Evolutionary conservation across 2,888 invertebrate genomes (phyloP), one percentile per base, ranked within the genome.

Genomic region (Eupithecia insigniata): DNA sequence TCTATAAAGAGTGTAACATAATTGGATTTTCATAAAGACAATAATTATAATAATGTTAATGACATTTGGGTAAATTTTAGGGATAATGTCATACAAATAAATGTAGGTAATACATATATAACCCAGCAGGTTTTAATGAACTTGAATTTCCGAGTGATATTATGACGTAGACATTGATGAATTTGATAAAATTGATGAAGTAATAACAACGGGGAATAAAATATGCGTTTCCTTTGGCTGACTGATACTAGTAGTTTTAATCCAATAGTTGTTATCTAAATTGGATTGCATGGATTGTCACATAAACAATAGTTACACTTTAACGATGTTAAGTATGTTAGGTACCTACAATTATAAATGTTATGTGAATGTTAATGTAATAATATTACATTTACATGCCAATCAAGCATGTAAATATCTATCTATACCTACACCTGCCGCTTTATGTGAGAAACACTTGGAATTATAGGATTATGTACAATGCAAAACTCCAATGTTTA

Each of bases 401-500:
- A n/a, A n/a, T n/a, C n/a, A n/a, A n/a, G 43, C 43, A 43, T 43
- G 43, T n/a, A n/a, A n/a, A n/a, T 7, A n/a, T n/a, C 18, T n/a
- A 43, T n/a, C 18, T 18, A 7, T n/a, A 43, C n/a, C 46, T n/a
- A n/a, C 39, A 46, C n/a, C 51, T 51, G 12, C 51, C 26, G 14
- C 26, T 55, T 51, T 55, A 51, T 51, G 51, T 55, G 14, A 8
- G 10, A 55, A 55, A 55, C 26, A 55, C 55, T 26, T 55, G 12
- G 26, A 55, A 55, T 26, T 12, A 69, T 36, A 22, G 46, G 62
- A 69, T 69, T 69, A 55, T 74, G 67, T 51, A 39, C 62, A 74
- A 69, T 67, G 61, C 72, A 60, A 51, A 75, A 73, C 68, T 75
- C 77, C 61, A 65, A 70, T 74, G 61, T 66, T 70, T 72, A 73